Percentiles rank a stretch among this genome's conserved stretches.
Evolutionary conservation across 2,888 invertebrate genomes (phyloP).

Genomic region (Sarcophaga subvicina): DNA sequence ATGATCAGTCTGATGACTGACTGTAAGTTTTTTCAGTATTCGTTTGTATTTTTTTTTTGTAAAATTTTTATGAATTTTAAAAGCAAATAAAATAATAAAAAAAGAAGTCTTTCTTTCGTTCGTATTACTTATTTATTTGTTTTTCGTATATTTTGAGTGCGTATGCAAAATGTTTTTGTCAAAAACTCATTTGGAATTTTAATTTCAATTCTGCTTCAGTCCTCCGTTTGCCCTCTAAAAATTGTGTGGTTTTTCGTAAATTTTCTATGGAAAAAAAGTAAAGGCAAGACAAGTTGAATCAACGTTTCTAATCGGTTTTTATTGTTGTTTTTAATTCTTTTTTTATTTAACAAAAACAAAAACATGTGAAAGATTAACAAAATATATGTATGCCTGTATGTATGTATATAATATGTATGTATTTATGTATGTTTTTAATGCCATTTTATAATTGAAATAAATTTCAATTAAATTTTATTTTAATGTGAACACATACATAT

Average conservation of each 20-base stretch:
- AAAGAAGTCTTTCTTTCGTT: slow-evolving; percentile 29
- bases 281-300: slow-evolving; percentile 39
- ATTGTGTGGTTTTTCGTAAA: slow-evolving; percentile 3
- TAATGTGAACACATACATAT: background rate
- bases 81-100: background rate
- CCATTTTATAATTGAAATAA: slow-evolving; percentile 18
- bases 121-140: slow-evolving; percentile 39
- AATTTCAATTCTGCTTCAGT: slow-evolving; percentile 58
- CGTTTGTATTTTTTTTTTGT: background rate
- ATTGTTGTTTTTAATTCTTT: background rate
- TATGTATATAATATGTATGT: no score
- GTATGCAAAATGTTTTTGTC: slow-evolving; percentile 62
- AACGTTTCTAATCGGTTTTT: slow-evolving; percentile 60
- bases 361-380: no score
- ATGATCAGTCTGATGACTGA: background rate
- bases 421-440: no score
- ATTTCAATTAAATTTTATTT: slow-evolving; percentile 22
- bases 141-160: slow-evolving; percentile 39
- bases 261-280: background rate
- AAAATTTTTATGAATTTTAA: slow-evolving; percentile 40
- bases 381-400: no score
- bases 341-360: background rate
- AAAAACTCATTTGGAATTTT: slow-evolving; percentile 69
- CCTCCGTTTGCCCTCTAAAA: slow-evolving; percentile 12
- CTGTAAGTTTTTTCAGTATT: background rate